phyloP scores from a whole-genome alignment of 2,888 invertebrate species.

The Euclidia mi region DNA sequence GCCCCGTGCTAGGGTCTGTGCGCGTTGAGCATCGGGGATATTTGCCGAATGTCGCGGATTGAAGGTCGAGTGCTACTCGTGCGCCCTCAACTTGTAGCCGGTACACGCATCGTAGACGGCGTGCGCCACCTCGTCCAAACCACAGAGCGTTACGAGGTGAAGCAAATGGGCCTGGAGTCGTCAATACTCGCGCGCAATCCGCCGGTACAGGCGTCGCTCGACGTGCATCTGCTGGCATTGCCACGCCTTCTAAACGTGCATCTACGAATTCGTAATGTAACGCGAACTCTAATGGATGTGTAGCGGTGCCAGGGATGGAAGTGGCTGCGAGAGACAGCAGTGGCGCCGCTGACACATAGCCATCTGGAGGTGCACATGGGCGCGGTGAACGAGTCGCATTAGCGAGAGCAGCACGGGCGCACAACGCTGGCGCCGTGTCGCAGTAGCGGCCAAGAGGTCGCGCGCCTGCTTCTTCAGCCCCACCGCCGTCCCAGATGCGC shows the following conservation, averaged over 20 bases:
- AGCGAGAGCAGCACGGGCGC: constrained; percentile 94
- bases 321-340: constrained; percentile 80
- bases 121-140: constrained; percentile 95
- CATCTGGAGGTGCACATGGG: constrained; percentile 94
- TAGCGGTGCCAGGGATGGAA: constrained; percentile 93
- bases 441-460: constrained; percentile 92
- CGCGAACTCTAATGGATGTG: constrained; percentile 93
- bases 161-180: constrained; percentile 91
- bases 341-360: constrained; percentile 91
- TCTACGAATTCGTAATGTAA: constrained; percentile 96
- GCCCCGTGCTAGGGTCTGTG: constrained; percentile 92
- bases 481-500: constrained; percentile 94
- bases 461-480: constrained; percentile 80
- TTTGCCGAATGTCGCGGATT: constrained; percentile 93
- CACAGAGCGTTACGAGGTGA: constrained; percentile 95
- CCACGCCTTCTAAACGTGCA: constrained; percentile 93
- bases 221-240: constrained; percentile 83
- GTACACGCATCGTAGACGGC: constrained; percentile 94
- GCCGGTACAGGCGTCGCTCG: constrained; percentile 73
- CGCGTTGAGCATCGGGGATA: constrained; percentile 91
- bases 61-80: constrained; percentile 91
- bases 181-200: constrained; percentile 76
- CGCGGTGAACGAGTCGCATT: constrained; percentile 94
- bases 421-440: constrained; percentile 94
- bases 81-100: constrained; percentile 93